phyloP scores from a whole-genome alignment of 1,140 invertebrate species.

The Ruditapes philippinarum region DNA sequence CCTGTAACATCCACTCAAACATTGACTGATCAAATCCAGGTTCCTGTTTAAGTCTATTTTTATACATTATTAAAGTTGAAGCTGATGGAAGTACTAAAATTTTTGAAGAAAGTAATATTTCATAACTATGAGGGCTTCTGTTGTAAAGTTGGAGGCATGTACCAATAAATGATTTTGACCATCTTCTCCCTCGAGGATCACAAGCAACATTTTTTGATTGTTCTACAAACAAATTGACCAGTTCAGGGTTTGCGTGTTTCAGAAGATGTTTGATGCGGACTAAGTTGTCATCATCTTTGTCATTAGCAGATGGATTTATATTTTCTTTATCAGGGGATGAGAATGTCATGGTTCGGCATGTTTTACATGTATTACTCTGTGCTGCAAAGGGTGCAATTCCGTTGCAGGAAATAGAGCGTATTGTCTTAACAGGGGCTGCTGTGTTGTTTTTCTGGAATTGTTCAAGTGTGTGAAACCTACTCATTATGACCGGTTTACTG shows the following conservation, averaged over 20 bases:
- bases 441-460: too few relatives aligned
- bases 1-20: conserved; percentile 60
- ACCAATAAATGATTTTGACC: neutral
- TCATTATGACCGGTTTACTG: too few relatives aligned
- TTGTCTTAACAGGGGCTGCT: too few relatives aligned
- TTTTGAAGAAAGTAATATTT: neutral
- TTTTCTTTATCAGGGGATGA: neutral
- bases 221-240: neutral
- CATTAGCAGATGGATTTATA: neutral
- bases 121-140: conserved; percentile 33
- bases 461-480: too few relatives aligned
- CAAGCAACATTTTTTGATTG: neutral
- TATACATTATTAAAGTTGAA: conserved; percentile 43
- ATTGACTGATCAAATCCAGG: conserved; percentile 47
- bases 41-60: conserved; percentile 63
- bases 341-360: neutral
- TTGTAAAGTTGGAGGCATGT: conserved; percentile 28
- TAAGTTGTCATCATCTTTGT: neutral
- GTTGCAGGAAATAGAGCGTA: neutral
- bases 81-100: conserved; percentile 53
- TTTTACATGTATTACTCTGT: neutral
- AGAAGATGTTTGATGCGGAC: neutral
- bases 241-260: neutral
- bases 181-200: conserved; percentile 9
- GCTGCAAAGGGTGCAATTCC: too few relatives aligned